A percentile compares a stretch with the other conserved stretches of the same genome.
phyloP scores from a whole-genome alignment of 2,888 invertebrate species.

The Xanthorhoe designata region DNA sequence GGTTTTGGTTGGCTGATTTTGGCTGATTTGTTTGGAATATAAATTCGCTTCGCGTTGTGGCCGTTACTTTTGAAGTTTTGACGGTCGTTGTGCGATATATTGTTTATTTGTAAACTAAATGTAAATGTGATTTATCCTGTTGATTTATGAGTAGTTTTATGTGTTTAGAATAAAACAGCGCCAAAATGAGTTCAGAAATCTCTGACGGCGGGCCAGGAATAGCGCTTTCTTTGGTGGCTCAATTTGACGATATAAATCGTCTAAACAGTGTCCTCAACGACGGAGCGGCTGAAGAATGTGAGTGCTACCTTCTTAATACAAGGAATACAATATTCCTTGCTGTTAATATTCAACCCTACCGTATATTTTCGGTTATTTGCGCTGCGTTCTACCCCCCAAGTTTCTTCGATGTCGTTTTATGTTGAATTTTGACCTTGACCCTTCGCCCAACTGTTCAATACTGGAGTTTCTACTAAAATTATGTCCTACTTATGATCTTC shows the following conservation, averaged over 20 bases:
- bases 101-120: constrained; percentile 11
- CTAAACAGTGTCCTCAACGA: constrained; percentile 87
- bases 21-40: constrained; percentile 6
- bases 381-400: neutral
- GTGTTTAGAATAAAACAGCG: constrained; percentile 32
- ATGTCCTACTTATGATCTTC: too few species aligned
- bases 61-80: constrained; percentile 55
- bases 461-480: too few species aligned
- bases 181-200: constrained; percentile 75
- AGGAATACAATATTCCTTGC: too few species aligned
- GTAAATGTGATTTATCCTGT: neutral
- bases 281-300: constrained; percentile 89
- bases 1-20: too few species aligned
- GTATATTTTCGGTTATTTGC: neutral
- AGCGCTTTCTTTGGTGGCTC: constrained; percentile 87
- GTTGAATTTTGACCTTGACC: neutral
- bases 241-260: constrained; percentile 90
- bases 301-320: constrained; percentile 53
- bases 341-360: neutral
- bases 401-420: neutral
- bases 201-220: constrained; percentile 71
- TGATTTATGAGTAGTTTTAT: constrained; percentile 32
- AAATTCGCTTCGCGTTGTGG: constrained; percentile 24
- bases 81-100: constrained; percentile 11
- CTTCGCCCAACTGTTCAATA: too few species aligned